Conservation (phyloP, 2,113 vertebrate genomes). For the Neotoma lepida region DNA sequence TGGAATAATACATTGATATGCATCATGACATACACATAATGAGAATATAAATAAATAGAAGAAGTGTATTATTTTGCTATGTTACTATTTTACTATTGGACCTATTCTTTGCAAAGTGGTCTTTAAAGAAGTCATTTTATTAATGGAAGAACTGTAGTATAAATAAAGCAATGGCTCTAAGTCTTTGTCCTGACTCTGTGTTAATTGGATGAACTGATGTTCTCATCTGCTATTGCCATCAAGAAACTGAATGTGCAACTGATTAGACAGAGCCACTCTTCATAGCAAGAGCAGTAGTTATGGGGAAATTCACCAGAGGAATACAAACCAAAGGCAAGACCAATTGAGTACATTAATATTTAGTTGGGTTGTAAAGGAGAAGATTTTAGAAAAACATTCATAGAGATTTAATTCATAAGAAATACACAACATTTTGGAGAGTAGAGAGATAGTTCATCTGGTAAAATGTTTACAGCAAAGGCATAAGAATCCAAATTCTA, state of each 20-base stretch:
- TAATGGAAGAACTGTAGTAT: not conserved
- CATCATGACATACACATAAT: not conserved
- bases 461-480: not conserved
- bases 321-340: not conserved
- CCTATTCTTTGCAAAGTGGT: not conserved
- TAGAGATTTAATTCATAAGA: not conserved
- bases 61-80: not conserved
- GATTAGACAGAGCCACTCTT: not conserved
- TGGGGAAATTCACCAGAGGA: not conserved
- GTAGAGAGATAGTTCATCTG: no score
- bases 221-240: not conserved
- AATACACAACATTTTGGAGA: not conserved
- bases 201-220: not conserved
- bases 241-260: not conserved
- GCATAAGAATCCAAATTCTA: no score
- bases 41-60: not conserved
- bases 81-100: not conserved
- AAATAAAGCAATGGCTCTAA: not conserved
- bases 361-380: accelerated
- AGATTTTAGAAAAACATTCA: not conserved
- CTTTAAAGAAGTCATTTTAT: not conserved
- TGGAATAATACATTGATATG: not conserved
- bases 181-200: not conserved
- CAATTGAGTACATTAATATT: not conserved
- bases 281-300: not conserved